Percentiles rank a stretch among this genome's conserved stretches.
phyloP scores from a whole-genome alignment of 2,113 vertebrate genomes.

The Eretmochelys imbricata region DNA sequence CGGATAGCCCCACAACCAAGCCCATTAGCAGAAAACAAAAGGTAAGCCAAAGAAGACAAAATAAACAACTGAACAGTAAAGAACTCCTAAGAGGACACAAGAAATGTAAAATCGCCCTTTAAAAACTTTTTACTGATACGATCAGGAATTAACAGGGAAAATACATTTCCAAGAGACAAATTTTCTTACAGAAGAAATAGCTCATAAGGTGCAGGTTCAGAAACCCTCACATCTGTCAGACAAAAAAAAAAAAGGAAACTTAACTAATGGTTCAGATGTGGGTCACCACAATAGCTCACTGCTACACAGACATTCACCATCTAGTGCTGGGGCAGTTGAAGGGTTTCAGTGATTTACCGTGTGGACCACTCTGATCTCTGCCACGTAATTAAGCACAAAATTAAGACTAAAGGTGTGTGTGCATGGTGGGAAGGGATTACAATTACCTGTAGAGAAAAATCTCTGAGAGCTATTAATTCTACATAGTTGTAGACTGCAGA shows the following conservation, averaged over 20 bases:
- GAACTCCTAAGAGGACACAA: neutral
- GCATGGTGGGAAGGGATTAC: neutral
- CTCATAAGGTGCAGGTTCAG: neutral
- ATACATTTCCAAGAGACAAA: neutral
- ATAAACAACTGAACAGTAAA: neutral
- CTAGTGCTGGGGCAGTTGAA: neutral
- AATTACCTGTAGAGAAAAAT: neutral
- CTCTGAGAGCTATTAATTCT: neutral
- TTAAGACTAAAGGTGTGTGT: neutral
- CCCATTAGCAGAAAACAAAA: neutral
- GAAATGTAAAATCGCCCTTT: neutral
- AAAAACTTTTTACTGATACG: neutral
- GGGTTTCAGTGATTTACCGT: neutral
- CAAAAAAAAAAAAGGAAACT: neutral
- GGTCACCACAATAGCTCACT: neutral
- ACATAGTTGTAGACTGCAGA: neutral
- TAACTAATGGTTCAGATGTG: neutral
- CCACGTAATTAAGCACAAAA: neutral
- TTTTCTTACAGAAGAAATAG: conserved; percentile 4
- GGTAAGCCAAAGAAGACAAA: neutral
- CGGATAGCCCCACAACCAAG: neutral
- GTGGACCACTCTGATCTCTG: neutral
- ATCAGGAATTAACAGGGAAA: conserved; percentile 5
- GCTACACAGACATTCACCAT: neutral
- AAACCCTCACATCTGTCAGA: neutral